Evolutionary conservation across 2,888 invertebrate species (phyloP), one percentile per base, ranked within the genome.

Genomic region (Palloptera scutellata): DNA sequence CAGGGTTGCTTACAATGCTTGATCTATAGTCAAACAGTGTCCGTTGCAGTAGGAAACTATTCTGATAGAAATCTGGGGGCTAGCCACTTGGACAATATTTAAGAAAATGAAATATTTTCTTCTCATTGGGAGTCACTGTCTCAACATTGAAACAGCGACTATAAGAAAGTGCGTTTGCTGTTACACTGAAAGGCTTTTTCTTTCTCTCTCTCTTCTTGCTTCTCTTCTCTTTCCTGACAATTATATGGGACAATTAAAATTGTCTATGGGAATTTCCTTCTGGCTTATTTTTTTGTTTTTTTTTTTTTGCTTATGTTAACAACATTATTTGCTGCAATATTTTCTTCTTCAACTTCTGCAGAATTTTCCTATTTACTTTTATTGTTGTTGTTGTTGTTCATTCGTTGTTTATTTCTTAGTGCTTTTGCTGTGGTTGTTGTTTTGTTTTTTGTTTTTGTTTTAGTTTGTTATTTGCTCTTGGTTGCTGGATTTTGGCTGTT

Each of bases 241-340:
- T 70, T 64, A 67, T 67, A 57, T 64, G 61, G 67, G 41, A 60
- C 66, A 70, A 70, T 70, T 70, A 70, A 68, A 65, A 63, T 20
- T 59, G 67, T 68, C 60, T 67, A 42, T 63, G 66, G 65, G 63
- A 52, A 67, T 67, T 67, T 55, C 59, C 58, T 57, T 5, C 45
- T 17, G 17, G n/a, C 13, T 40, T 58, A 15, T 17, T 40, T 9
- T 15, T 42, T 43, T 48, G 53, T 43, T 30, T 17, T 40, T 59
- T 59, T 61, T 42, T 58, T 6, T 15, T 41, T 11, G 12, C 15
- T 19, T 62, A n/a, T 20, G 19, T 51, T 57, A 53, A 12, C 20
- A 41, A 19, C 59, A 17, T 59, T 65, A 59, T 65, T 65, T 65
- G 59, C 13, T 64, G 51, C 40, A 54, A 51, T 48, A 15, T 41